Percentiles rank a stretch among this genome's conserved stretches.
These are phyloP conservation scores for Uropetala carovei DNA, from an alignment of 2,888 invertebrate genomes.

Conservation along the genomic window DNA sequence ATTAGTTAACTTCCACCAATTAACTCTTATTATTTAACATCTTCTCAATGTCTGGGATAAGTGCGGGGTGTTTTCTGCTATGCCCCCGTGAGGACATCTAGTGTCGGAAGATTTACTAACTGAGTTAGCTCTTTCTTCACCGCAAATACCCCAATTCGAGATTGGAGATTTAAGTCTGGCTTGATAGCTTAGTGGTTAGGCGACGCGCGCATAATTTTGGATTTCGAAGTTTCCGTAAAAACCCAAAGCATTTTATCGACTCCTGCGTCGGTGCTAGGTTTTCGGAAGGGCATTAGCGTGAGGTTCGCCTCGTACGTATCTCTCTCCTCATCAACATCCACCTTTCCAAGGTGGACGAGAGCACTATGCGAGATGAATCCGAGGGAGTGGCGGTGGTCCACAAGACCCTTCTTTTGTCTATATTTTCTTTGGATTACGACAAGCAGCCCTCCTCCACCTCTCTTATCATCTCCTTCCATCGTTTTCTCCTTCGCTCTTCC, in stretches of 20 bases:
- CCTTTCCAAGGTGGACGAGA: constrained; percentile 14
- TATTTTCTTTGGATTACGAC: constrained; percentile 5
- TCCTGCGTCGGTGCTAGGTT: background rate
- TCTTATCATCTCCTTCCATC: too few relatives aligned
- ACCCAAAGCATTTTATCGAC: background rate
- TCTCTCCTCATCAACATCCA: background rate
- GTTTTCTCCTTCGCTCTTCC: background rate
- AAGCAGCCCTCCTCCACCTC: background rate
- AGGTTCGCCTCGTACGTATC: background rate
- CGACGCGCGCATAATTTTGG: background rate
- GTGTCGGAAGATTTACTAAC: too few relatives aligned
- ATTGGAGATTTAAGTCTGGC: too few relatives aligned
- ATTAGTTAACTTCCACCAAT: too few relatives aligned
- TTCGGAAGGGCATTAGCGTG: background rate
- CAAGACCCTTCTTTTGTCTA: background rate
- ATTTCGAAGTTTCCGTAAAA: background rate
- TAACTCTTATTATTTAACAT: too few relatives aligned
- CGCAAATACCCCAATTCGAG: too few relatives aligned
- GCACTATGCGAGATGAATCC: constrained; percentile 28
- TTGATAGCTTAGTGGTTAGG: too few relatives aligned
- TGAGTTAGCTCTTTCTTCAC: too few relatives aligned
- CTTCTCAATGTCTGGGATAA: too few relatives aligned
- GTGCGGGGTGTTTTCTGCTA: too few relatives aligned
- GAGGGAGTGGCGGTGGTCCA: background rate
- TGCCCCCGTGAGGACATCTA: too few relatives aligned